Base-by-base conservation (phyloP, 2,888 invertebrate genomes). In the Panopea generosa region DNA sequence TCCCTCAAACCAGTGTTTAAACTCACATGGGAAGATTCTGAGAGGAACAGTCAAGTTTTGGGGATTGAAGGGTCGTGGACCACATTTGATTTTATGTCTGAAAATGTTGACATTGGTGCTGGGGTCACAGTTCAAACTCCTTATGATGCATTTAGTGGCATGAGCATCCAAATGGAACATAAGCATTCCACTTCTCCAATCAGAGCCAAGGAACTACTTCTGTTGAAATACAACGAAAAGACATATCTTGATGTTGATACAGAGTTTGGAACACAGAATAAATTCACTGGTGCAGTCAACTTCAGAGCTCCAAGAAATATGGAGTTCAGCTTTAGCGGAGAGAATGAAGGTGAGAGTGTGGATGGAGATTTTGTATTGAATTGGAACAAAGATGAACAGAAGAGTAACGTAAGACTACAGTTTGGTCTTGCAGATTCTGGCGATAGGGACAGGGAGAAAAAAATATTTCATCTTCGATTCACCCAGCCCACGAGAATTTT, bases 301-400 rank as follows among this genome's bases (percentile, higher is more conserved):
- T 71, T 87, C 57, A 70, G 78, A 26, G 75, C 72, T n/a, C 89
- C 89, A 22, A 45, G 77, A 49, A 77, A 72, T 33, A 86, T 88
- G 86, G 70, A 82, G 55, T 83, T 79, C 50, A 52, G 50, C n/a
- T 66, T 85, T 24, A 77, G 66, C 43, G 83, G 80, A 27, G 57
- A 61, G 18, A 76, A 81, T 33, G 73, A 77, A 33, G 78, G 68
- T 2, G 78, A 85, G 20, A 78, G 75, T 24, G 78, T 85, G 45
- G 79, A 77, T 38, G 86, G 77, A 11, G 84, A 86, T 27, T 29
- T 87, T 6, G 73, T 71, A 22, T 59, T 90, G 18, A 89, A 91
- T 81, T 91, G 91, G 91, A 84, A 91, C 79, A 86, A 88, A 26
- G 47, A 62, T 20, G 71, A 84, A 16, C 56, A 73, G 1, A 78